phyloP scores from a whole-genome alignment of 2,113 vertebrate genomes.

The Macroglossus sobrinus region DNA sequence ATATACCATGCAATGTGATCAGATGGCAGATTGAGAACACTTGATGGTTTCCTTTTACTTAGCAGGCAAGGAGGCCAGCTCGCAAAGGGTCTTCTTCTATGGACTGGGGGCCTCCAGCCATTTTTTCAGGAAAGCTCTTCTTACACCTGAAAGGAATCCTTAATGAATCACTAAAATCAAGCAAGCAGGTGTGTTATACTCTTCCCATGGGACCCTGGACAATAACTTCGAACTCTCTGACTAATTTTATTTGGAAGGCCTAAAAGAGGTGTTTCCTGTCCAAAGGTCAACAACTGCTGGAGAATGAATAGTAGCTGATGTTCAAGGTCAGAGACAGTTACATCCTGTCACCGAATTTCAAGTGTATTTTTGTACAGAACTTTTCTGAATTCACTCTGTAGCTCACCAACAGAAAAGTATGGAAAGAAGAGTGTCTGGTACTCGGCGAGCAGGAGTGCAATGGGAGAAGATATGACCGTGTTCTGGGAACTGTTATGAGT shows the following conservation, averaged over 20 bases:
- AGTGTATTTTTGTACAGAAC: background rate
- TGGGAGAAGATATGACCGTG: too few relatives aligned
- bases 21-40: background rate
- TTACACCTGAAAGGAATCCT: background rate
- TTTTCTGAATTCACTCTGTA: background rate
- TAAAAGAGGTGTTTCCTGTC: background rate
- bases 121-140: background rate
- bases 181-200: background rate
- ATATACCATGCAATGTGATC: background rate
- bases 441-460: accelerated
- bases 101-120: background rate
- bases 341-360: background rate
- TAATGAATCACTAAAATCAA: background rate
- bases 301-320: background rate
- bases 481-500: background rate
- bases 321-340: background rate
- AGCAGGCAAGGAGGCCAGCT: background rate
- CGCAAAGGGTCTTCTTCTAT: background rate
- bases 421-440: background rate
- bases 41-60: background rate
- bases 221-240: background rate
- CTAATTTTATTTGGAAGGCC: background rate
- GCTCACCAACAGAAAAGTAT: background rate
- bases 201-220: background rate
- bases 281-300: background rate